phyloP scores from a whole-genome alignment of 2,113 vertebrate species.

The Synodontis membranacea region DNA sequence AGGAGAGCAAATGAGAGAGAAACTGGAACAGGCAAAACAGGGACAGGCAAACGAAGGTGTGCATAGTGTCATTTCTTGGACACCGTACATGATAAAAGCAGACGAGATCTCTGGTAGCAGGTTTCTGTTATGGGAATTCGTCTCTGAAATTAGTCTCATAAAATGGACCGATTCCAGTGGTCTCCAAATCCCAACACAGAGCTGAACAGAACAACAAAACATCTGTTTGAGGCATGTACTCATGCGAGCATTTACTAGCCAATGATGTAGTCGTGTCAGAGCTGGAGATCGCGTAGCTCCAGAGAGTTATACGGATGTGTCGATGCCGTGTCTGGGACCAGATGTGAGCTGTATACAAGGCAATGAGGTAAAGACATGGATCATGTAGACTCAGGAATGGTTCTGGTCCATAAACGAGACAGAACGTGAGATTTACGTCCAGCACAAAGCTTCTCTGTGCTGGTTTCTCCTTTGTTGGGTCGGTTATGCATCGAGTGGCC shows the following conservation, averaged over 20 bases:
- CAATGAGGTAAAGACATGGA: slow-evolving; percentile 25
- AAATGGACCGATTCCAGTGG: slow-evolving; percentile 9
- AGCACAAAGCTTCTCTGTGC: slow-evolving; percentile 32
- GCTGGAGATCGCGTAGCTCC: slow-evolving; percentile 3
- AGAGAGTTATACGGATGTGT: slow-evolving; percentile 23
- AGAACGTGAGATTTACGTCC: slow-evolving; percentile 17
- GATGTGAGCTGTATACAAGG: slow-evolving; percentile 31
- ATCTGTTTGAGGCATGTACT: slow-evolving; percentile 22
- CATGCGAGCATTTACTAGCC: slow-evolving; percentile 13
- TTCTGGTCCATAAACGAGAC: slow-evolving; percentile 2
- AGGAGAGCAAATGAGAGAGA: slow-evolving; percentile 23
- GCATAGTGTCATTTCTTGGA: not conserved
- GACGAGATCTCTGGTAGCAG: not conserved
- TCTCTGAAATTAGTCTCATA: slow-evolving; percentile 18
- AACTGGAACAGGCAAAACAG: slow-evolving; percentile 22
- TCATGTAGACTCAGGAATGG: slow-evolving; percentile 36
- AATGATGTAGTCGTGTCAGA: slow-evolving; percentile 21
- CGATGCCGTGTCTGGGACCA: slow-evolving; percentile 17
- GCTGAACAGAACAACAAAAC: not conserved
- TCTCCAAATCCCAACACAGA: not conserved
- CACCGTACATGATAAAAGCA: not conserved
- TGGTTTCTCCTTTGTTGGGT: slow-evolving; percentile 32
- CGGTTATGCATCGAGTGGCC: slow-evolving; percentile 21
- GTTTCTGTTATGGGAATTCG: not conserved
- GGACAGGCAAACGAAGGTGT: slow-evolving; percentile 21